A percentile compares a stretch with the other conserved stretches of the same genome.
These are phyloP conservation scores for Larimichthys crocea DNA, from an alignment of 2,113 vertebrate genomes.

Conservation along the genomic window DNA sequence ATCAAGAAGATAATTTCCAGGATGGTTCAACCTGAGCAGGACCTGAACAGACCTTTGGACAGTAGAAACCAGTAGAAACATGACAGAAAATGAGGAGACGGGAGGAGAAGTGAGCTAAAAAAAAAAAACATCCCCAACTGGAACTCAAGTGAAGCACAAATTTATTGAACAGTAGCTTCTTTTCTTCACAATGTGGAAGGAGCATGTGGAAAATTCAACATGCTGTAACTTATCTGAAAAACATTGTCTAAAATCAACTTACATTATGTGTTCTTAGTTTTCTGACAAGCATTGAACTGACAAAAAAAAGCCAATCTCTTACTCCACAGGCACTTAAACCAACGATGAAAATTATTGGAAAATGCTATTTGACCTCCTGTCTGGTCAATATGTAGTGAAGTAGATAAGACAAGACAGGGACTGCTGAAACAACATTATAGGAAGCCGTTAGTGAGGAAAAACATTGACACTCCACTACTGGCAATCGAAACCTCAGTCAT, in stretches of 20 bases:
- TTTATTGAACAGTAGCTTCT: too few relatives aligned
- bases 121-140: too few relatives aligned
- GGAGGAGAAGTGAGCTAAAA: too few relatives aligned
- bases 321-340: slow-evolving; percentile 6
- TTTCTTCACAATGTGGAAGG: too few relatives aligned
- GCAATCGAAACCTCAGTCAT: slow-evolving; percentile 35
- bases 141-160: too few relatives aligned
- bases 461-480: slow-evolving; percentile 25
- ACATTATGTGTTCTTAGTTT: background rate
- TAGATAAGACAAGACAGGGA: slow-evolving; percentile 55
- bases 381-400: slow-evolving; percentile 43
- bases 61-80: too few relatives aligned
- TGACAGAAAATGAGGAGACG: too few relatives aligned
- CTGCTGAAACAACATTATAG: slow-evolving; percentile 63
- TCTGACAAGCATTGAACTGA: background rate
- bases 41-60: too few relatives aligned
- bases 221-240: background rate
- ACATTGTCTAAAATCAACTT: background rate
- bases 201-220: background rate
- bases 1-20: too few relatives aligned
- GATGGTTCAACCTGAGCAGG: too few relatives aligned
- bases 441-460: slow-evolving; percentile 42
- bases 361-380: slow-evolving; percentile 39
- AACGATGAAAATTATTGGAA: slow-evolving; percentile 12
- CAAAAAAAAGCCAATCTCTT: background rate